These are phyloP conservation scores for Cardinalis cardinalis DNA, from an alignment of 2,113 vertebrate species.

Conservation along the genomic window DNA sequence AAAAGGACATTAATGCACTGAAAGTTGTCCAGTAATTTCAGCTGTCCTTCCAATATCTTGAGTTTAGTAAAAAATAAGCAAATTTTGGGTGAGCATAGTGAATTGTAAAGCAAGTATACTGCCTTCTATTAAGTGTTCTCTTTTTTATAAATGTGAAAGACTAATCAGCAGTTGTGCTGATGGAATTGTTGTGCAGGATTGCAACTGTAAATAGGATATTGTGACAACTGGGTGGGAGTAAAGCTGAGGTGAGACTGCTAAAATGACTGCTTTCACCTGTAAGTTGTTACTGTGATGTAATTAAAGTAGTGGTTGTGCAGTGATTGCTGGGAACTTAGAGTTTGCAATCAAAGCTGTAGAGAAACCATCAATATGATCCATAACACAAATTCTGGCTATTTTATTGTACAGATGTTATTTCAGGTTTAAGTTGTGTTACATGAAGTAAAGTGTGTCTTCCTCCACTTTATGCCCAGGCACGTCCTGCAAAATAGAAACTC, in stretches of 20 bases:
- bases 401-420: neutral
- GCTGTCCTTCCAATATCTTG: neutral
- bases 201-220: neutral
- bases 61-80: neutral
- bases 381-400: neutral
- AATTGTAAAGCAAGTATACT: neutral
- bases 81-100: neutral
- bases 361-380: neutral
- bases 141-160: neutral
- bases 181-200: neutral
- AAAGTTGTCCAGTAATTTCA: neutral
- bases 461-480: neutral
- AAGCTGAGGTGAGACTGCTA: neutral
- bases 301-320: neutral
- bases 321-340: neutral
- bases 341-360: neutral
- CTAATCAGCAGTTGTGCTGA: neutral
- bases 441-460: neutral
- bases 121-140: neutral
- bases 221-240: neutral
- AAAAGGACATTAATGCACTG: neutral
- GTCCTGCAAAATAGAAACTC: neutral
- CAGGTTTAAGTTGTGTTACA: neutral
- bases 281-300: neutral
- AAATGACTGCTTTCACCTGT: neutral